Percentiles rank a stretch among this genome's conserved stretches.
Evolutionary conservation across 64 coral and sea anemone species (phyloP).

Genomic region (Orbicella faveolata): DNA sequence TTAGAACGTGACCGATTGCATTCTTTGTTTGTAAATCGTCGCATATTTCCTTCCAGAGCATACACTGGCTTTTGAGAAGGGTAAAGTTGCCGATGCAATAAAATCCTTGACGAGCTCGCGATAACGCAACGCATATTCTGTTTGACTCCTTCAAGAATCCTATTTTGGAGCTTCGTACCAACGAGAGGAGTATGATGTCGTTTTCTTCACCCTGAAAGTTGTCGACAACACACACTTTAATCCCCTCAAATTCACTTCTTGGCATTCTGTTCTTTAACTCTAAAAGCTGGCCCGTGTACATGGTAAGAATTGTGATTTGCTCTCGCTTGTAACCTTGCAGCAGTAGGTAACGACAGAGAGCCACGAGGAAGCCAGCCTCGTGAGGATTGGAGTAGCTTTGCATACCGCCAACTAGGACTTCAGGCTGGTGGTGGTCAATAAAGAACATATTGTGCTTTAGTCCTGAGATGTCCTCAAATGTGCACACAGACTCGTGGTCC

Average conservation of each 20-base stretch:
- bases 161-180: slow-evolving; percentile 7
- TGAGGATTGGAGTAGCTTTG: slow-evolving; percentile 63
- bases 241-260: slow-evolving; percentile 21
- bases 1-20: too few relatives aligned
- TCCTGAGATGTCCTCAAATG: slow-evolving; percentile 68
- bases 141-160: slow-evolving; percentile 5
- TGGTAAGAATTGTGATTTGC: slow-evolving; percentile 66
- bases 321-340: slow-evolving; percentile 55
- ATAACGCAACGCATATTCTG: slow-evolving; percentile 32
- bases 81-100: too few relatives aligned
- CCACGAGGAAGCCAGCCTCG: slow-evolving; percentile 68
- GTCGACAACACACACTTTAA: slow-evolving; percentile 54
- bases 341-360: slow-evolving; percentile 71
- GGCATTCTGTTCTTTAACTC: slow-evolving; percentile 53
- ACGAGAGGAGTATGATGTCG: slow-evolving; percentile 29
- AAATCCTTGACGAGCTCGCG: slow-evolving; percentile 9
- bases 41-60: too few relatives aligned
- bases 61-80: too few relatives aligned
- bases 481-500: slow-evolving; percentile 49
- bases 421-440: slow-evolving; percentile 55
- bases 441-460: slow-evolving; percentile 80
- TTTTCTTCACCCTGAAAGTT: slow-evolving; percentile 65
- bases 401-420: slow-evolving; percentile 32
- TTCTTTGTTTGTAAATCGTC: too few relatives aligned
- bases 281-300: slow-evolving; percentile 72